phyloP scores from a whole-genome alignment of 2,113 vertebrate species.

The Platycercus adscitus region DNA sequence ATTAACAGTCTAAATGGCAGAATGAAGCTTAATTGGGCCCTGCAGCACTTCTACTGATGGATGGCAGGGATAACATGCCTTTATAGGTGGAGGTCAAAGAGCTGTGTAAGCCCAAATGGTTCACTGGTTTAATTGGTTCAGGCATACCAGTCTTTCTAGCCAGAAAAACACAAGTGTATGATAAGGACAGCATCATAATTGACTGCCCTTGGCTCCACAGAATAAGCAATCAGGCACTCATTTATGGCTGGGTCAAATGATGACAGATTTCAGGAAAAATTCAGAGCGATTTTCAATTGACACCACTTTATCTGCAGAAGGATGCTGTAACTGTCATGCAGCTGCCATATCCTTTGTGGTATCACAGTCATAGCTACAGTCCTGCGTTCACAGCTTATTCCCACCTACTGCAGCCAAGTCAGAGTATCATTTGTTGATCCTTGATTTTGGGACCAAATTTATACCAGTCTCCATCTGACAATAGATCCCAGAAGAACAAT shows the following conservation, averaged over 20 bases:
- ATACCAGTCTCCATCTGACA: not conserved
- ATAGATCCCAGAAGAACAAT: not conserved
- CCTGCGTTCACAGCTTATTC: not conserved
- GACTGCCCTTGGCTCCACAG: not conserved
- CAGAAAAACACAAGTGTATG: not conserved
- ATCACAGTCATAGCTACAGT: not conserved
- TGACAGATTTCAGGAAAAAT: constrained; percentile 6
- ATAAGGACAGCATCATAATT: not conserved
- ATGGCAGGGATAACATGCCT: not conserved
- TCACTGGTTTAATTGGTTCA: constrained; percentile 39
- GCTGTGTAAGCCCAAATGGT: not conserved
- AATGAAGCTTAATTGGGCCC: constrained; percentile 14
- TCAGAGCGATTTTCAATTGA: not conserved
- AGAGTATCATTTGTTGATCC: not conserved
- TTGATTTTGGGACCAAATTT: not conserved
- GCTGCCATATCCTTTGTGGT: not conserved
- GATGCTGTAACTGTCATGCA: not conserved
- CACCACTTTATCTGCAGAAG: not conserved
- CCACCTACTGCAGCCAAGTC: not conserved
- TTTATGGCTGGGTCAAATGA: not conserved
- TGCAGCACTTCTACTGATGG: not conserved
- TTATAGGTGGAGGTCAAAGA: constrained; percentile 28
- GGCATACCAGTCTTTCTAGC: not conserved
- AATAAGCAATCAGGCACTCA: not conserved
- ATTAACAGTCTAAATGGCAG: not conserved